phyloP scores from a whole-genome alignment of 2,888 invertebrate genomes.

The Sceliomorpha sp. region DNA sequence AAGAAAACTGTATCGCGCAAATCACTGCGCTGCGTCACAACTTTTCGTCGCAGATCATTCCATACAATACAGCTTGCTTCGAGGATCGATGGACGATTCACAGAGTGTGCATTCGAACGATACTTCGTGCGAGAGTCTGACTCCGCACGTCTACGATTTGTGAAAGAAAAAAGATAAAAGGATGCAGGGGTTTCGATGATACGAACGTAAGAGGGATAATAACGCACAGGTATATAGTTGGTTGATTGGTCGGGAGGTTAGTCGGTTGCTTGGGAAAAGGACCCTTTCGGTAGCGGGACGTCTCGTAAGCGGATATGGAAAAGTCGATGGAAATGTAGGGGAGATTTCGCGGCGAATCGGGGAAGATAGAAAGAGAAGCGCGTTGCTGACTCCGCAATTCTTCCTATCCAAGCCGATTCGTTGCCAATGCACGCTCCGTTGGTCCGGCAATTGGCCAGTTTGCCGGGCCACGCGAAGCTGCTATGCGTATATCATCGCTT shows the following conservation, averaged over 20 bases:
- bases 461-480: constrained; percentile 71
- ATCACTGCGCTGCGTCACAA: too few relatives aligned
- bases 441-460: constrained; percentile 77
- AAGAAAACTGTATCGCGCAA: too few relatives aligned
- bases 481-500: constrained; percentile 58
- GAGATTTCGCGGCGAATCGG: constrained; percentile 66
- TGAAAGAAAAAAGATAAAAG: too few relatives aligned
- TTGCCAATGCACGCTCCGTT: constrained; percentile 70
- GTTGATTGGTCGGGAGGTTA: background rate
- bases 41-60: too few relatives aligned
- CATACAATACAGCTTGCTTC: too few relatives aligned
- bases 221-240: background rate
- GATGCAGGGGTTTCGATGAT: too few relatives aligned
- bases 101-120: too few relatives aligned
- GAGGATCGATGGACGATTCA: too few relatives aligned
- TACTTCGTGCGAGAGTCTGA: too few relatives aligned
- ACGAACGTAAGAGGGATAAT: constrained; percentile 1
- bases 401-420: constrained; percentile 67
- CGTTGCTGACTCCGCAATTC: constrained; percentile 68
- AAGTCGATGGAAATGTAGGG: constrained; percentile 55
- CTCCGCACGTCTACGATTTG: too few relatives aligned
- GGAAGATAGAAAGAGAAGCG: constrained; percentile 59
- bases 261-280: constrained; percentile 13
- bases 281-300: constrained; percentile 15
- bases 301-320: constrained; percentile 34